phyloP scores from a whole-genome alignment of 2,888 invertebrate species.

The Orchestes rusci region DNA sequence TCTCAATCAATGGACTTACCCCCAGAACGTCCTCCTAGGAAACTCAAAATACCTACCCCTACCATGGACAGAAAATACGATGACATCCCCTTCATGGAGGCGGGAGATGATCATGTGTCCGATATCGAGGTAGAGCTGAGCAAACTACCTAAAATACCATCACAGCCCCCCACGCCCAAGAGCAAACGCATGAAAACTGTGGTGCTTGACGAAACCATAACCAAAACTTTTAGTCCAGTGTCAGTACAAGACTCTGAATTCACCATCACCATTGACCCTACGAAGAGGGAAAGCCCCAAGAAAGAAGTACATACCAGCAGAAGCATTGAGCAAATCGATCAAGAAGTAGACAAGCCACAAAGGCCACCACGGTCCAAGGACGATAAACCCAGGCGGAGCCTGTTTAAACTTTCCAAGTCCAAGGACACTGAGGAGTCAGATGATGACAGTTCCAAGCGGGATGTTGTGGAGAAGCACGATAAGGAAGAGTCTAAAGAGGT shows the following conservation, averaged over 20 bases:
- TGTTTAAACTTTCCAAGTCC: slow-evolving; percentile 37
- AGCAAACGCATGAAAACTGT: slow-evolving; percentile 29
- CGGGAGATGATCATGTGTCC: slow-evolving; percentile 30
- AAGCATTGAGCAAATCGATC: slow-evolving; percentile 35
- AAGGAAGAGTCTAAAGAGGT: slow-evolving; percentile 37
- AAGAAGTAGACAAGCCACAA: slow-evolving; percentile 30
- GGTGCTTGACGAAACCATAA: slow-evolving; percentile 36
- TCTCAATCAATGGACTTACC: slow-evolving; percentile 31
- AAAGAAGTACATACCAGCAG: slow-evolving; percentile 34
- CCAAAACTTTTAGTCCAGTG: slow-evolving; percentile 36
- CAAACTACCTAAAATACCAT: slow-evolving; percentile 4
- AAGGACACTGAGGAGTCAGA: slow-evolving; percentile 38
- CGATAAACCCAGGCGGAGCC: slow-evolving; percentile 33
- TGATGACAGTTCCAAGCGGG: slow-evolving; percentile 31
- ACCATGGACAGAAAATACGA: slow-evolving; percentile 32
- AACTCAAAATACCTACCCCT: slow-evolving; percentile 39
- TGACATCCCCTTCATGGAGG: slow-evolving; percentile 39
- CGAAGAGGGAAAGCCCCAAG: slow-evolving; percentile 33
- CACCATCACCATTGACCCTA: slow-evolving; percentile 36
- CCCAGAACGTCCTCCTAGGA: slow-evolving; percentile 34
- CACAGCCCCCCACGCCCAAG: slow-evolving; percentile 25
- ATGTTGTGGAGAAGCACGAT: slow-evolving; percentile 40
- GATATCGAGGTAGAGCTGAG: slow-evolving; percentile 9
- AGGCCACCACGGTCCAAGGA: slow-evolving; percentile 31
- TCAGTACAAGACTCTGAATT: slow-evolving; percentile 38